Evolutionary conservation across 1,140 invertebrate species (phyloP), one percentile per base, ranked within the genome.

Genomic region (Tetranychus cinnabarinus): DNA sequence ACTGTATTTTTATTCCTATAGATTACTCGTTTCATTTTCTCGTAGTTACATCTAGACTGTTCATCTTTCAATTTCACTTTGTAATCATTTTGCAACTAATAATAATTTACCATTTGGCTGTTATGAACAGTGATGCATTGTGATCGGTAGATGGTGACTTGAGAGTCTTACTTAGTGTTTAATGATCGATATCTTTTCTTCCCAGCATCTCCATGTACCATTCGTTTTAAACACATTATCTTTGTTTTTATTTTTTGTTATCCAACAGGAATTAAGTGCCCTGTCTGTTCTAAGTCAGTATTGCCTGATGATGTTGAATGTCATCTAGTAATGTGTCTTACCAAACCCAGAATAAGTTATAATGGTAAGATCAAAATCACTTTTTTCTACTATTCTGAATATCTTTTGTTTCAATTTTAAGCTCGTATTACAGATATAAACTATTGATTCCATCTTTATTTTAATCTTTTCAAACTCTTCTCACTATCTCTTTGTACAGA

Each of bases 251-350:
- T 47, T 1, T 47, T 47, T 23, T 23, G 23, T 23, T 77, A 92
- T 23, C 23, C 23, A 23, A 23, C 23, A 23, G 90, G 89, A 74
- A 83, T 95, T 72, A 91, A 93, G 77, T 97, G 93, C 77, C 92
- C 93, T 66, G 88, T 97, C 65, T 97, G 93, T 81, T 90, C 88
- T 75, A 97, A 96, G 78, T 86, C 88, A 76, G 86, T 97, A 67
- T 77, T 93, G 73, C 87, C 91, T 67, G 90, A 97, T 75, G 92
- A 97, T 75, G 88, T 95, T 70, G 92, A 97, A 79, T 91, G 88
- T 78, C 93, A 97, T 77, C 81, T 97, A 68, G 88, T 97, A 67
- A 93, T 97, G 85, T 97, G 93, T 80, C 83, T 97, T 74, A 97
- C 92, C 60, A 92, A 96, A 80, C 93, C 92, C 68, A 81, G 88